Base-by-base conservation (phyloP, 2,888 invertebrate genomes). In the Scaptomyza polygonia region DNA sequence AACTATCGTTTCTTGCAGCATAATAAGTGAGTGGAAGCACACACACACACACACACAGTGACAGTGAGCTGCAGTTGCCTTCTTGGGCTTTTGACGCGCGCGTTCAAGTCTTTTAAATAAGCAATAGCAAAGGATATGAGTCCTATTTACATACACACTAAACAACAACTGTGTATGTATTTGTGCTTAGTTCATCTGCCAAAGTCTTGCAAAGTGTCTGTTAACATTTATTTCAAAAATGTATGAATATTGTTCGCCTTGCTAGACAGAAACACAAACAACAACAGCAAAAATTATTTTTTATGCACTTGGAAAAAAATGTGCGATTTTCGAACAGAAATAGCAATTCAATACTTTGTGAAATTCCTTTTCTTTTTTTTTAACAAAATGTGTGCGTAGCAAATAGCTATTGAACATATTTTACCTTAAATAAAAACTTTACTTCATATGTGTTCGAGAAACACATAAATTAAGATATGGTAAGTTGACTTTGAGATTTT, bases 201-300 rank as follows among this genome's bases (percentile, higher is more conserved):
- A 27, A 42, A 62, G 62, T 36, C 42, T 34, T 79, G 72, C 67
- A 71, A 78, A 79, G 63, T 76, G 78, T 79, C 66, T 71, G 79
- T 79, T 76, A 79, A 69, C 69, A 61, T 69, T 54, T 42, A 51
- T 67, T 44, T 68, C 14, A 39, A 48, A 69, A 61, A 69, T 68
- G 45, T 51, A 52, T 67, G 66, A 47, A 65, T 47, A 67, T 56
- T 55, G 62, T 56, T 54, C 47, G n/a, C 30, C 3, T 18, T 11
- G 29, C 29, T 14, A 18, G 18, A 18, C 25, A 6, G 30, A 36
- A 16, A 45, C 21, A 25, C 12, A 9, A 39, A 4, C 8, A 6
- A 29, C 29, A 16, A 25, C 14, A 25, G 25, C 25, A 54, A 43
- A 32, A 25, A 59, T 30, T 16, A 39, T 21, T 21, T 11, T 11